Evolutionary conservation across 2,888 invertebrate species (phyloP), one percentile per base, ranked within the genome.

Genomic region (Dynastes maya): DNA sequence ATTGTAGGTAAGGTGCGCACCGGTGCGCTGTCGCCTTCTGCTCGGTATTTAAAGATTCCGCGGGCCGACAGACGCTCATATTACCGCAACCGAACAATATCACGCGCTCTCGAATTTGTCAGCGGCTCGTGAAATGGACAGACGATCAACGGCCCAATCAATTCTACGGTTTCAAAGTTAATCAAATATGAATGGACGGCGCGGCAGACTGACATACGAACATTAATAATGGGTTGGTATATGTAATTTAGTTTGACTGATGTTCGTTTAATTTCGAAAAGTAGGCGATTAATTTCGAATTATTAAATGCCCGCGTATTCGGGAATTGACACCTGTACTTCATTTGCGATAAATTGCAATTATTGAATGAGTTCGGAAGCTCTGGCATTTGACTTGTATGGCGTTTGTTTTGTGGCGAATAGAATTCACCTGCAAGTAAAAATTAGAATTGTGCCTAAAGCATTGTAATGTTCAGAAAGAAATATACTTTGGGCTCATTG

Each of bases 1-100:
- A 85, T 61, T 51, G 29, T 68, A 68, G 45, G 67, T 49, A 68
- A 63, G 58, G 58, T 49, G 49, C 27, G 67, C 67, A 67, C 49
- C 45, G 67, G 67, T 27, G 32, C 32, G 32, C 32, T 5, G 29
- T 29, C 32, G 63, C 45, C 16, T 67, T 16, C 45, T 4, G 9
- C 64, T 8, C n/a, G 37, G 45, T 67, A 67, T 67, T 67, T 67
- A 67, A 67, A 67, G 67, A 67, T 37, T n/a, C 8, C 3, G 32
- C 29, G 8, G 45, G 11, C 8, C 45, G 45, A 32, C 45, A 13
- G 32, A 32, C 32, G 32, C 32, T 2, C 63, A 32, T 40, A 64
- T 55, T 64, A 37, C 64, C 32, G 45, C n/a, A 11, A 13, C n/a
- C n/a, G 27, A 8, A 63, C 63, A 63, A 63, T 63, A 63, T 63